phyloP scores from a whole-genome alignment of 2,888 invertebrate species.

The Ennomos erosarius region DNA sequence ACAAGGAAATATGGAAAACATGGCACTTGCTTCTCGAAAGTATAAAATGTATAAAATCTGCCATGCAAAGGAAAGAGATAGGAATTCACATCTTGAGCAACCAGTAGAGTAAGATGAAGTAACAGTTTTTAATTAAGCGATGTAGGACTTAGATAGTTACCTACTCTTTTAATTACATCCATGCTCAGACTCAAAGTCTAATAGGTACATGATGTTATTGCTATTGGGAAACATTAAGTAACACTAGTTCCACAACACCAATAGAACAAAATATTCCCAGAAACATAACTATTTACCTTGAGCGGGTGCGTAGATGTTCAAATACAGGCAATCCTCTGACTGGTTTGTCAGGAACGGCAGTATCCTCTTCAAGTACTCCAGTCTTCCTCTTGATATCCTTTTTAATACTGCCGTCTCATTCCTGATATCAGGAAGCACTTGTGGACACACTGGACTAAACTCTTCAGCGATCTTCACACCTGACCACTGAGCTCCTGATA shows the following conservation, averaged over 20 bases:
- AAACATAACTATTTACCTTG: constrained; percentile 89
- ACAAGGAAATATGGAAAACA: too few species aligned
- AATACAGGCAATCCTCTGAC: constrained; percentile 98
- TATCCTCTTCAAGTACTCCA: constrained; percentile 95
- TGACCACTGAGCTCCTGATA: constrained; percentile 96
- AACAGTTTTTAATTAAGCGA: too few species aligned
- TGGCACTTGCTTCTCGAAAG: too few species aligned
- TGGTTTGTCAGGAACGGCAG: constrained; percentile 95
- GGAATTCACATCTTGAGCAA: too few species aligned
- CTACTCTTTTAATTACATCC: too few species aligned
- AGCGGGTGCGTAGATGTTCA: constrained; percentile 98
- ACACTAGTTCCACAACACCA: background rate
- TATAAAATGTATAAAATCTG: too few species aligned
- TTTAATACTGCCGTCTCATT: constrained; percentile 93
- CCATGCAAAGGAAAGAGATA: too few species aligned
- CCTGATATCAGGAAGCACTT: constrained; percentile 93
- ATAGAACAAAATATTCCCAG: background rate
- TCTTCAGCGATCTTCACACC: constrained; percentile 94
- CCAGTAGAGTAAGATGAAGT: too few species aligned
- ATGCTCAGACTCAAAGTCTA: too few species aligned
- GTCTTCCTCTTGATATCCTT: constrained; percentile 94
- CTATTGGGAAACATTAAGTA: too few species aligned
- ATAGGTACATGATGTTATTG: too few species aligned
- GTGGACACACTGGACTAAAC: constrained; percentile 97
- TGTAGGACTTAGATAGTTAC: too few species aligned